Evolutionary conservation across 2,797 vertebrate genomes (phyloP).

Genomic region (Falco biarmicus): DNA sequence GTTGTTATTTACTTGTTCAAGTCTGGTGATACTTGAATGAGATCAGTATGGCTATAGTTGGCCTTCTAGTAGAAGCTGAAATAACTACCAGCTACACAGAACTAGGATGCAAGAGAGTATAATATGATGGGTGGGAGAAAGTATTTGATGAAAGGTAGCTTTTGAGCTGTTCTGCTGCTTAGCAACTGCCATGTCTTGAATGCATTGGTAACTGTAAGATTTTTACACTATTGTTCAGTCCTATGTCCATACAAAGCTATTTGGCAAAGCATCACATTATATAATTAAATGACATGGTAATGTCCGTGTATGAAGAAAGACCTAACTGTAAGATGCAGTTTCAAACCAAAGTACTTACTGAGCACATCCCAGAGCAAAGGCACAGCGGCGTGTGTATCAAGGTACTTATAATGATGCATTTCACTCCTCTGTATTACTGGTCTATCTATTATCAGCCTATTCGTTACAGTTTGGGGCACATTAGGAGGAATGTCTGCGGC

Average conservation of each 20-base stretch:
- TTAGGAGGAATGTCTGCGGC: neutral
- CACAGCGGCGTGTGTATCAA: rapidly evolving
- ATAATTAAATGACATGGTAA: neutral
- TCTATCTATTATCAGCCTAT: neutral
- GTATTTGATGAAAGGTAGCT: neutral
- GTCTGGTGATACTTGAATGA: neutral
- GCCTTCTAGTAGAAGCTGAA: neutral
- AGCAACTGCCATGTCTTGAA: neutral
- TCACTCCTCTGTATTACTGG: neutral
- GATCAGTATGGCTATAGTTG: neutral
- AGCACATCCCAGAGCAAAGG: neutral
- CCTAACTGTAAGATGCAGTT: neutral
- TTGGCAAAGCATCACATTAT: neutral
- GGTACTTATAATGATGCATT: neutral
- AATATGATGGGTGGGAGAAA: neutral
- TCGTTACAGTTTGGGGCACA: neutral
- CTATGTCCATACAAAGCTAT: neutral
- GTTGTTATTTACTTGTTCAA: neutral
- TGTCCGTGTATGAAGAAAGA: rapidly evolving
- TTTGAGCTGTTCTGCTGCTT: neutral
- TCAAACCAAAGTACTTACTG: neutral
- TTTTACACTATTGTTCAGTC: neutral
- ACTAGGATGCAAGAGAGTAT: neutral
- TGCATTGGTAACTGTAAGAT: neutral
- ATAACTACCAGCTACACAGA: neutral